phyloP scores from a whole-genome alignment of 1,140 invertebrate genomes.

The Aphelenchoides besseyi region DNA sequence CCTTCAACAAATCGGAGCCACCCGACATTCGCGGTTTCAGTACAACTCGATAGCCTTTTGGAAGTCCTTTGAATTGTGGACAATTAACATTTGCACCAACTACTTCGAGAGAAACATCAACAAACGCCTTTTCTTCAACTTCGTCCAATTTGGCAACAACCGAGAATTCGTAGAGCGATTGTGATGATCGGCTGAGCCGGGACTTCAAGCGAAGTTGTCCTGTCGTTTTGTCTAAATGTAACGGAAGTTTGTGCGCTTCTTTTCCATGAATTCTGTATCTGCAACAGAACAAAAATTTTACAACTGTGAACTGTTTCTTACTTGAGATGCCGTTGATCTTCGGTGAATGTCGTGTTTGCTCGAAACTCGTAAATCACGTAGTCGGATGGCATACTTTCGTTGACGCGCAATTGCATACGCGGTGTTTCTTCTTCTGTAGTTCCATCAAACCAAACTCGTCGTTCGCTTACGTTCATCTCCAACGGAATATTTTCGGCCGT shows the following conservation, averaged over 20 bases:
- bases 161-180: conserved; percentile 25
- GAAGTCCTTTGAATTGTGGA: conserved; percentile 40
- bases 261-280: conserved; percentile 24
- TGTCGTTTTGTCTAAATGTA: conserved; percentile 32
- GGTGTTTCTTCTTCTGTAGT: conserved; percentile 20
- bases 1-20: conserved; percentile 53
- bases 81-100: conserved; percentile 36
- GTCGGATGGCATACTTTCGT: conserved; percentile 34
- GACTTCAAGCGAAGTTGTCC: conserved; percentile 36
- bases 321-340: conserved; percentile 33
- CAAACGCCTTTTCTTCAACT: conserved; percentile 21
- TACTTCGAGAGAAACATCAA: conserved; percentile 21
- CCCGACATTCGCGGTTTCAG: conserved; percentile 30
- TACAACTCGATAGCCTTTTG: conserved; percentile 17
- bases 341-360: conserved; percentile 31
- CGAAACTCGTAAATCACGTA: conserved; percentile 33
- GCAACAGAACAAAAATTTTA: background rate
- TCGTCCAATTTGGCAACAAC: conserved; percentile 32
- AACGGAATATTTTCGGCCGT: conserved; percentile 28
- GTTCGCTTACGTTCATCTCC: conserved; percentile 18
- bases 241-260: conserved; percentile 31
- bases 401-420: conserved; percentile 28
- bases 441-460: conserved; percentile 36
- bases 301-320: conserved; percentile 6
- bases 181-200: background rate